Evolutionary conservation across 2,888 invertebrate genomes (phyloP), one percentile per base, ranked within the genome.

Genomic region (Nomada lathburiana): DNA sequence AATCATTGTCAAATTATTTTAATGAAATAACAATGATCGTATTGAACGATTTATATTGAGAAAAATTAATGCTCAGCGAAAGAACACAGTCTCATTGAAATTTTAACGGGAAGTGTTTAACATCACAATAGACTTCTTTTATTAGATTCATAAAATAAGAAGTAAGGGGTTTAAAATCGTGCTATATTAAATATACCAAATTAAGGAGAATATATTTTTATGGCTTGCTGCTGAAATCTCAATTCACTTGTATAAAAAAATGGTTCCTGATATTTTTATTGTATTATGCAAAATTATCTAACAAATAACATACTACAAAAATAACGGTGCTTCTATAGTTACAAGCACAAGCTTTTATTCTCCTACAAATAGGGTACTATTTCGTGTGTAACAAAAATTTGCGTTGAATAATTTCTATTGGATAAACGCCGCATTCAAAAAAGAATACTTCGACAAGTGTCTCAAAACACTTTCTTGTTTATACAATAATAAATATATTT

Each of bases 201-300:
- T 80, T 69, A 60, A 81, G 62, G 62, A 47, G 57, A 76, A 75
- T 80, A 80, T 82, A 80, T 82, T 82, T 82, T 80, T 80, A 65
- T 82, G 80, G 75, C 81, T 80, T 70, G 52, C 75, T 29, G 81
- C 80, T 74, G 64, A 68, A 62, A 75, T 70, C 50, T 65, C 29
- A 44, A 82, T 80, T 20, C 60, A 70, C 42, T 20, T 80, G 75
- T 80, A 68, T 73, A 80, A 79, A 80, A 72, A 62, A 67, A 80
- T 76, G 82, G 76, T 82, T 80, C 81, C 82, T 81, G 76, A 81
- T 53, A 72, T 62, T 81, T 64, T 63, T 82, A 81, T 72, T 63
- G 20, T 60, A 76, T 70, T 73, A 69, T 53, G 60, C 75, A 52
- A 76, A 76, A 82, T 81, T 82, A 53, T 69, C 23, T 81, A 74